A percentile compares a stretch with the other conserved stretches of the same genome.
Evolutionary conservation across 2,888 invertebrate genomes (phyloP).

Genomic region (Gastracanthus pulcherrimus): DNA sequence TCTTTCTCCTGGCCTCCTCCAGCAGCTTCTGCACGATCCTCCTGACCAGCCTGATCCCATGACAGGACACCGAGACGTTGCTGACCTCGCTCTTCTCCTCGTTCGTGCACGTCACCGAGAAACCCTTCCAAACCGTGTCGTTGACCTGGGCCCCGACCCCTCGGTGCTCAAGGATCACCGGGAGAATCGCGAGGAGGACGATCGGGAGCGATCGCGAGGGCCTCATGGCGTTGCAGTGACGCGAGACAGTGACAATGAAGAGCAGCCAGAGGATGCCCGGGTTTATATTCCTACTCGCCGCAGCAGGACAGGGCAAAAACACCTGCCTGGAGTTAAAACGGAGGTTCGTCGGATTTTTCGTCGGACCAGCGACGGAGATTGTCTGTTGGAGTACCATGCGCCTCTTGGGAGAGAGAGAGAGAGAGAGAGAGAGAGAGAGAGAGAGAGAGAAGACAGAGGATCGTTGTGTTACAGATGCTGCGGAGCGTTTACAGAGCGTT

Average conservation of each 20-base stretch:
- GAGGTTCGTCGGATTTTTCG: conserved; percentile 63
- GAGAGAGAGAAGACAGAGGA: too few species aligned
- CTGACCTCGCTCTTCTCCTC: conserved; percentile 53
- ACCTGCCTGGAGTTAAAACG: background rate
- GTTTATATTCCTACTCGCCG: conserved; percentile 41
- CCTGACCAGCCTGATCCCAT: conserved; percentile 78
- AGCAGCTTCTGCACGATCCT: conserved; percentile 80
- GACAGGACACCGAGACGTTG: conserved; percentile 76
- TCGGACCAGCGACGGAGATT: conserved; percentile 42
- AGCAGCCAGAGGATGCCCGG: background rate
- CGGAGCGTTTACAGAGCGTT: conserved; percentile 74
- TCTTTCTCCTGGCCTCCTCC: conserved; percentile 78
- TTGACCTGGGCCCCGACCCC: conserved; percentile 55
- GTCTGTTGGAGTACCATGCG: background rate
- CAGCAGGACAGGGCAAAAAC: conserved; percentile 30
- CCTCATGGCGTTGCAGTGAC: conserved; percentile 52
- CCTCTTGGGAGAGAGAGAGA: too few species aligned
- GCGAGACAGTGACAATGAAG: conserved; percentile 45
- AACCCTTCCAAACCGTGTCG: conserved; percentile 63
- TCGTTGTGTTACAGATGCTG: background rate
- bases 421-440: background rate
- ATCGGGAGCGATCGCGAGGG: conserved; percentile 34
- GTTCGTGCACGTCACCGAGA: conserved; percentile 63
- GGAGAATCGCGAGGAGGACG: conserved; percentile 46
- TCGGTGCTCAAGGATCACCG: conserved; percentile 48